Conservation (phyloP, 2,797 vertebrate species). For the Melanotaenia maccullochi region DNA sequence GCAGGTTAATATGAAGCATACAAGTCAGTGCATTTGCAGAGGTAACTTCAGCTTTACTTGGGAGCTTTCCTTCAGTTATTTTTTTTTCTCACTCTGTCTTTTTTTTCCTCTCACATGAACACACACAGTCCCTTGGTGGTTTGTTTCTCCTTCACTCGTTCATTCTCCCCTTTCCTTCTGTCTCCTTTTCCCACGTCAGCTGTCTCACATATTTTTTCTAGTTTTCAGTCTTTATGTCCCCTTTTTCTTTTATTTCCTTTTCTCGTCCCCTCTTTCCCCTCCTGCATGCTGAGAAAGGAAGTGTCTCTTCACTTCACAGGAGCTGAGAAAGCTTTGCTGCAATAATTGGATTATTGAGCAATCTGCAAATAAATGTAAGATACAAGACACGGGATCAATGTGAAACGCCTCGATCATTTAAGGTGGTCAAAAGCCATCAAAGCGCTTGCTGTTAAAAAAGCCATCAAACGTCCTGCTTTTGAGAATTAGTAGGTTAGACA, state of each 20-base stretch:
- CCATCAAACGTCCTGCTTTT: conserved; percentile 43
- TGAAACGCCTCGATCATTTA: conserved; percentile 49
- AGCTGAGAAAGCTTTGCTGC: conserved; percentile 60
- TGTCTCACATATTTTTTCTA: conserved; percentile 28
- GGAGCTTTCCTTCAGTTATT: conserved; percentile 44
- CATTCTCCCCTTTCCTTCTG: conserved; percentile 36
- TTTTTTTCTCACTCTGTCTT: conserved; percentile 19
- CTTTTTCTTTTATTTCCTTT: background rate
- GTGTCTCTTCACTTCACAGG: conserved; percentile 54
- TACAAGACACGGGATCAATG: conserved; percentile 68
- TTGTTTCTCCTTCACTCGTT: conserved; percentile 63
- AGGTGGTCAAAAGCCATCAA: conserved; percentile 60
- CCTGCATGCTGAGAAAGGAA: conserved; percentile 56
- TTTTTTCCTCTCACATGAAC: conserved; percentile 66
- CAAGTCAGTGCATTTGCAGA: conserved; percentile 71
- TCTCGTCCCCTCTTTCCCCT: conserved; percentile 5
- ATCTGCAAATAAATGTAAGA: conserved; percentile 78
- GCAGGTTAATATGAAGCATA: conserved; percentile 68
- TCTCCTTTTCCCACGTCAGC: conserved; percentile 28
- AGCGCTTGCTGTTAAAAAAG: conserved; percentile 40
- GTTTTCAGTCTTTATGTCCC: conserved; percentile 21
- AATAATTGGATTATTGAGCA: conserved; percentile 79
- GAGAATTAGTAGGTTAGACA: conserved; percentile 43
- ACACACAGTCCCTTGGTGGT: conserved; percentile 61
- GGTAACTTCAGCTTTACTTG: conserved; percentile 68